phyloP scores from a whole-genome alignment of 1,140 invertebrate species.

The Aphaenogaster ashmeadi region DNA sequence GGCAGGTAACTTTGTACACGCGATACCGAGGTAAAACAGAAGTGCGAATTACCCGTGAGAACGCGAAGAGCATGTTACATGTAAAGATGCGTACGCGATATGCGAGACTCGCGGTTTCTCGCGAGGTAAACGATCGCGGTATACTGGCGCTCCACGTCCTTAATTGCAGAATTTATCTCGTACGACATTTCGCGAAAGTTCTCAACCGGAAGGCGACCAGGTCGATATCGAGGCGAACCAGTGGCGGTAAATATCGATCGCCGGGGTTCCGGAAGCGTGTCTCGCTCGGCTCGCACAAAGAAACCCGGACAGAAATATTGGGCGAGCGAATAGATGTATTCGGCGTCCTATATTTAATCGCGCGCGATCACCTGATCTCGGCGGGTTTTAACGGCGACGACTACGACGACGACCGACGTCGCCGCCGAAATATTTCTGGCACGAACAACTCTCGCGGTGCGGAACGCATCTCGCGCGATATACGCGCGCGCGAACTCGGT shows the following conservation, averaged over 20 bases:
- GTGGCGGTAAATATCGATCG: slow-evolving; percentile 5
- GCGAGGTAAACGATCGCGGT: slow-evolving; percentile 30
- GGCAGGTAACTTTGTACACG: not conserved
- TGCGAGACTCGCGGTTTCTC: slow-evolving; percentile 17
- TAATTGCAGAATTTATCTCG: slow-evolving; percentile 9
- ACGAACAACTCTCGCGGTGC: slow-evolving; percentile 44
- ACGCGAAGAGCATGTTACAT: slow-evolving; percentile 16
- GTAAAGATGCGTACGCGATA: slow-evolving; percentile 18
- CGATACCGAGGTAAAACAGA: slow-evolving; percentile 15
- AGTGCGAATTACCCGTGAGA: slow-evolving; percentile 44
- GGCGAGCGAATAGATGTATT: slow-evolving; percentile 61
- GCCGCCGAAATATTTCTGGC: slow-evolving; percentile 76
- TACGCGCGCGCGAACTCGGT: slow-evolving; percentile 8
- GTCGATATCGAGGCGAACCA: not conserved
- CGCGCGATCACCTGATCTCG: slow-evolving; percentile 76
- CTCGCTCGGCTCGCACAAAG: not conserved
- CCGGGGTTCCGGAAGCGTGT: not conserved
- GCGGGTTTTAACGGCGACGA: slow-evolving; percentile 41
- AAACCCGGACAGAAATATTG: slow-evolving; percentile 70
- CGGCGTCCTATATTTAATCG: slow-evolving; percentile 78
- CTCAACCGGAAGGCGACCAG: not conserved
- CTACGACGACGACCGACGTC: slow-evolving; percentile 38
- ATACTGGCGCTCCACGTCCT: not conserved
- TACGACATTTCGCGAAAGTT: not conserved
- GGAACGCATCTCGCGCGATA: slow-evolving; percentile 30